Percentiles rank a stretch among this genome's conserved stretches.
Evolutionary conservation across 1,140 invertebrate species (phyloP).

Genomic region (Drosophila navojoa): DNA sequence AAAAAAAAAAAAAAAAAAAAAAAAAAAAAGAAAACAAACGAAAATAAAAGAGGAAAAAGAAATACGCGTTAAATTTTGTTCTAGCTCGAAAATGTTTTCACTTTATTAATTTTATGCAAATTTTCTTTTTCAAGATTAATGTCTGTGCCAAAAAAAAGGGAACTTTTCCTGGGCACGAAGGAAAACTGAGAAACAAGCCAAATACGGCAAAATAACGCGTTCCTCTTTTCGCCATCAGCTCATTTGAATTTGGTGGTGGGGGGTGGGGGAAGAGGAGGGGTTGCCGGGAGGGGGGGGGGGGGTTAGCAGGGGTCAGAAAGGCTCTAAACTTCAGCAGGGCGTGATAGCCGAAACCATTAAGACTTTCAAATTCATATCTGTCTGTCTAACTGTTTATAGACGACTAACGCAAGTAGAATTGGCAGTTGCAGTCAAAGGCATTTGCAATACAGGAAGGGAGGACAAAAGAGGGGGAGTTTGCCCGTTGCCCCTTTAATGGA

Average conservation of each 20-base stretch:
- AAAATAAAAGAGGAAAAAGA: background rate
- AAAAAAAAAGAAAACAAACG: background rate
- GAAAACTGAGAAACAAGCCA: slow-evolving; percentile 30
- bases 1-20: background rate
- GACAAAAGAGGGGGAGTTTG: no score
- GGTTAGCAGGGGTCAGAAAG: slow-evolving; percentile 6
- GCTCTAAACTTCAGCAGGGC: slow-evolving; percentile 18
- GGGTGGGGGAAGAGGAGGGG: no score
- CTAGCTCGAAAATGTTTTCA: slow-evolving; percentile 56
- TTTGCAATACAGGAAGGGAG: slow-evolving; percentile 30
- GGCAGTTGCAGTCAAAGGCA: slow-evolving; percentile 23
- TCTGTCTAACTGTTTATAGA: slow-evolving; percentile 14
- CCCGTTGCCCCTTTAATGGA: no score
- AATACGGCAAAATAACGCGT: slow-evolving; percentile 16
- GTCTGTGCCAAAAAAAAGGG: slow-evolving; percentile 56
- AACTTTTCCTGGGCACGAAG: slow-evolving; percentile 43
- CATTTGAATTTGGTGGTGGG: slow-evolving; percentile 28
- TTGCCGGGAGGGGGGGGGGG: no score
- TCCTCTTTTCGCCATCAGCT: background rate
- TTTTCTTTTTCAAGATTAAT: slow-evolving; percentile 79
- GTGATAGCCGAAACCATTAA: slow-evolving; percentile 3
- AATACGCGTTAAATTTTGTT: background rate
- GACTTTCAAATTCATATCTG: slow-evolving; percentile 11
- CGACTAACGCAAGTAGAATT: background rate
- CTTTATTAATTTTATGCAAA: slow-evolving; percentile 81